Evolutionary conservation across 1,140 invertebrate genomes (phyloP).

Genomic region (Popillia japonica): DNA sequence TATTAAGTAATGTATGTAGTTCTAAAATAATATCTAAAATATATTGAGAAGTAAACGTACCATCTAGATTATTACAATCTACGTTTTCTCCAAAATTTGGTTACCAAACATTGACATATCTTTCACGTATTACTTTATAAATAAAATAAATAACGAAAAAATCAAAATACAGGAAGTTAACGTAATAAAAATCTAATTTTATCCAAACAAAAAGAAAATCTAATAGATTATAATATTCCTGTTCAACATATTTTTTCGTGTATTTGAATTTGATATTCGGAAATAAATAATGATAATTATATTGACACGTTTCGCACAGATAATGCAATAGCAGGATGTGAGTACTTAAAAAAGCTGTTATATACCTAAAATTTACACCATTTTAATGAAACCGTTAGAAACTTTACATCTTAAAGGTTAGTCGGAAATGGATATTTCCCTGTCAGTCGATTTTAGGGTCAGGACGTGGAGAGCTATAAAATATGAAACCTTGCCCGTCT

Average conservation of each 20-base stretch:
- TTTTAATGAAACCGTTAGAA: constrained; percentile 1
- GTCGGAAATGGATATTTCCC: constrained; percentile 25
- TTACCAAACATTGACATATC: too few relatives aligned
- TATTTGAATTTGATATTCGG: constrained; percentile 26
- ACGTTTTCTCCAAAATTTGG: too few relatives aligned
- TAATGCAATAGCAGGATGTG: constrained; percentile 19
- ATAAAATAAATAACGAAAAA: too few relatives aligned
- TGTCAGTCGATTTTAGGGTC: not conserved
- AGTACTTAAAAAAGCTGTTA: not conserved
- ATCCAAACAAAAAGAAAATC: too few relatives aligned
- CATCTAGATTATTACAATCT: too few relatives aligned
- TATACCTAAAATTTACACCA: not conserved
- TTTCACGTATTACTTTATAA: too few relatives aligned
- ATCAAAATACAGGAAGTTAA: too few relatives aligned
- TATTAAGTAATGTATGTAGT: too few relatives aligned
- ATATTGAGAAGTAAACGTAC: too few relatives aligned
- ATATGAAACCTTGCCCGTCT: constrained; percentile 7
- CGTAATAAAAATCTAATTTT: too few relatives aligned
- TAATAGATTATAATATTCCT: too few relatives aligned
- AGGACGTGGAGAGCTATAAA: constrained; percentile 4
- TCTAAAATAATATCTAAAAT: too few relatives aligned
- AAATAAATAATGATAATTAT: constrained; percentile 35
- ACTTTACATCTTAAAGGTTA: not conserved
- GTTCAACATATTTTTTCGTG: not conserved
- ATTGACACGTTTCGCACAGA: constrained; percentile 20